A percentile compares a stretch with the other conserved stretches of the same genome.
Evolutionary conservation across 2,797 vertebrate species (phyloP).

Genomic region (Pteropus rufus): DNA sequence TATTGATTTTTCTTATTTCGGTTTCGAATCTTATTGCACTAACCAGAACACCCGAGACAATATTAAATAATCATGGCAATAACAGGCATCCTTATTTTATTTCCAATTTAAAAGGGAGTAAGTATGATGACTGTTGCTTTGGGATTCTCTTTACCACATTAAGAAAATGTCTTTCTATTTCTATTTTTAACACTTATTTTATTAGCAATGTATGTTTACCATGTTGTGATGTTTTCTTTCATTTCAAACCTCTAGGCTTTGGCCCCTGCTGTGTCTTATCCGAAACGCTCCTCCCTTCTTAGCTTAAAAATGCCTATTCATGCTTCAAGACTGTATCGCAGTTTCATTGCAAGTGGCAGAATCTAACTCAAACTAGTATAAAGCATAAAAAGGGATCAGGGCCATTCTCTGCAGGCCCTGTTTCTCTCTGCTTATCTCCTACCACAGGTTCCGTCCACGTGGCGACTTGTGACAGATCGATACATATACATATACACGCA

Average conservation of each 20-base stretch:
- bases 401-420: not conserved
- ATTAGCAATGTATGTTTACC: not conserved
- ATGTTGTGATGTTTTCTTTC: not conserved
- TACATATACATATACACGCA: no score
- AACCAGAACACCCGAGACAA: not conserved
- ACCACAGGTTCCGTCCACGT: not conserved
- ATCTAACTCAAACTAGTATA: not conserved
- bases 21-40: slow-evolving; percentile 22
- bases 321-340: slow-evolving; percentile 1
- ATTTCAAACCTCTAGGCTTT: not conserved
- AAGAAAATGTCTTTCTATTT: slow-evolving; percentile 5
- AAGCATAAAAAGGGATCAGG: not conserved
- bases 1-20: slow-evolving; percentile 29
- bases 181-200: not conserved
- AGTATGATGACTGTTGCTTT: not conserved
- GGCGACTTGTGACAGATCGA: not conserved
- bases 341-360: not conserved
- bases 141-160: not conserved
- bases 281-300: not conserved
- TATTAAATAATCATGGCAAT: slow-evolving; percentile 35
- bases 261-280: not conserved
- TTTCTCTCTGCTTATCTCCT: not conserved
- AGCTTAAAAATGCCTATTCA: slow-evolving; percentile 36
- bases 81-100: slow-evolving; percentile 47
- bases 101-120: slow-evolving; percentile 38